Conservation (phyloP, 2,888 invertebrate genomes). For the Matsumyia berberina region DNA sequence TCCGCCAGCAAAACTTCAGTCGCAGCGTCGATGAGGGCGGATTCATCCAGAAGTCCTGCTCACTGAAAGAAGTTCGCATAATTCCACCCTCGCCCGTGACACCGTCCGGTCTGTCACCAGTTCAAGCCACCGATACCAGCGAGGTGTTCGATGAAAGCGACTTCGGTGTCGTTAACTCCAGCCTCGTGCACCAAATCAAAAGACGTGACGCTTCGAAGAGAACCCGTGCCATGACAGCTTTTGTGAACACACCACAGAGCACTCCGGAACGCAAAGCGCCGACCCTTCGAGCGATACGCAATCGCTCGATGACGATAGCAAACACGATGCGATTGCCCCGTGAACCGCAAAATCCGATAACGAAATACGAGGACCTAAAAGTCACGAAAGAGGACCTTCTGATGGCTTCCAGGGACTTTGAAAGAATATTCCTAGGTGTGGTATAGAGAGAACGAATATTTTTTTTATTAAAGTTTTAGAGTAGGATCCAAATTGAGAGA, state of each 20-base stretch:
- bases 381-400: slow-evolving; percentile 81
- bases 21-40: slow-evolving; percentile 38
- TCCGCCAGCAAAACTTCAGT: slow-evolving; percentile 60
- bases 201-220: slow-evolving; percentile 80
- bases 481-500: slow-evolving; percentile 65
- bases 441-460: slow-evolving; percentile 75
- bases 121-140: slow-evolving; percentile 31
- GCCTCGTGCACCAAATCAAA: slow-evolving; percentile 71
- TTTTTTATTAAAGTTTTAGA: slow-evolving; percentile 56
- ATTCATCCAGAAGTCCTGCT: slow-evolving; percentile 62
- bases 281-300: slow-evolving; percentile 63
- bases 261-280: slow-evolving; percentile 63
- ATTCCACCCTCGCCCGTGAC: slow-evolving; percentile 51
- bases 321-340: slow-evolving; percentile 53
- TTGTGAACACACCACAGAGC: slow-evolving; percentile 71
- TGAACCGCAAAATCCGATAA: slow-evolving; percentile 67
- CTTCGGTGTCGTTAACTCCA: slow-evolving; percentile 48
- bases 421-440: slow-evolving; percentile 81
- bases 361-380: slow-evolving; percentile 81
- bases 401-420: slow-evolving; percentile 80
- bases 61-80: slow-evolving; percentile 57
- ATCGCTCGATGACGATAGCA: slow-evolving; percentile 78
- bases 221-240: slow-evolving; percentile 79
- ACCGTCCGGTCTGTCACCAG: slow-evolving; percentile 35
- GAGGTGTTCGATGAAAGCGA: slow-evolving; percentile 63